phyloP scores from a whole-genome alignment of 2,888 invertebrate species.

The Ophonus ardosiacus region DNA sequence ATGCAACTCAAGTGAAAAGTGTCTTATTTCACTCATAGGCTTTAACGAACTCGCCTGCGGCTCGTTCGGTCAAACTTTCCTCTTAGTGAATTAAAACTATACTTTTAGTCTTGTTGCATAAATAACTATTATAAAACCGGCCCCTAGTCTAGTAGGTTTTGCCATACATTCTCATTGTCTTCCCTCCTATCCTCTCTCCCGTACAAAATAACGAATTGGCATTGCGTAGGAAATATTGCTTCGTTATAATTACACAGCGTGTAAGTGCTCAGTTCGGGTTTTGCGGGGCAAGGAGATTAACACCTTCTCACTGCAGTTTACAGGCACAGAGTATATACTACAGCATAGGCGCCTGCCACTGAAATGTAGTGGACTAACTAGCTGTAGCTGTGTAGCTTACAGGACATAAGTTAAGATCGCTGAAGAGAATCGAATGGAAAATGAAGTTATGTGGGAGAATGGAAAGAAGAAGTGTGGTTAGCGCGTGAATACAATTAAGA shows the following conservation, averaged over 20 bases:
- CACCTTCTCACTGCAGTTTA: background rate
- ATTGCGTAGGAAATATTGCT: conserved; percentile 76
- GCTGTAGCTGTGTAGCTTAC: conserved; percentile 5
- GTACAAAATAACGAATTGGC: conserved; percentile 74
- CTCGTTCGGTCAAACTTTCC: too few species aligned
- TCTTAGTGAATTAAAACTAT: too few species aligned
- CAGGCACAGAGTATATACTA: background rate
- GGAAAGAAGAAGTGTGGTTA: background rate
- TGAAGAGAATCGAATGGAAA: conserved; percentile 35
- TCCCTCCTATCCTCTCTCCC: background rate
- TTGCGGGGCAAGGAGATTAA: background rate
- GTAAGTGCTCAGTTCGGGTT: conserved; percentile 67
- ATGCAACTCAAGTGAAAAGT: too few species aligned
- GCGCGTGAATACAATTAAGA: background rate
- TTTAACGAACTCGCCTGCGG: too few species aligned
- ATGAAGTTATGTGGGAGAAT: conserved; percentile 11
- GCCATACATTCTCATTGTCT: background rate
- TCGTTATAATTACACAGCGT: conserved; percentile 75
- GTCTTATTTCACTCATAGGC: too few species aligned
- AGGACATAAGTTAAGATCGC: conserved; percentile 3
- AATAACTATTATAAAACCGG: too few species aligned
- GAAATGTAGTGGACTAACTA: conserved; percentile 9
- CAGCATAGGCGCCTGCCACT: background rate
- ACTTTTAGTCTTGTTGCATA: too few species aligned
- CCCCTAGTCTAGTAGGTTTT: too few species aligned